Base-by-base conservation (phyloP, 2,797 vertebrate species). In the Hydrophis major region DNA sequence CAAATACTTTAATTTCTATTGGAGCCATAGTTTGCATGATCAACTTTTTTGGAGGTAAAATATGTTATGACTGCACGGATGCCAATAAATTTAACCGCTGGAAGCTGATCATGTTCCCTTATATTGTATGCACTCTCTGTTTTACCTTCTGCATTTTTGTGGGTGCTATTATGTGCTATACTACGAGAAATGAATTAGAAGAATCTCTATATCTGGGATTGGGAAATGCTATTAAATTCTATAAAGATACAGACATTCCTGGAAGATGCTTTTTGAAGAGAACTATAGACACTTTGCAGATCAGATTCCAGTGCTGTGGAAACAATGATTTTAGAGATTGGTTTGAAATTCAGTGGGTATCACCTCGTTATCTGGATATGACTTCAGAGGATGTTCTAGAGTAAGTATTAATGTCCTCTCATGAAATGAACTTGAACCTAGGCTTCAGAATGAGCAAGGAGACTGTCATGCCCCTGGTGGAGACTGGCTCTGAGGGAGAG, bases 321-420 rank as follows among this genome's bases (percentile, higher is more conserved):
- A 99, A 99, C 96, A 98, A 97, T 12, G 98, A 98, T 89, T 98
- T 98, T 91, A 98, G 97, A 95, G 99, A 99, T 97, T 99, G 99
- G 99, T 99, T 99, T 96, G 98, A 98, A 95, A 98, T 99, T 94
- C 99, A 99, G 97, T 99, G 99, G 99, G 97, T 99, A 94, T 99
- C 99, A 95, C 97, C 95, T 95, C 98, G 98, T 37, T 99, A 99
- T 61, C 96, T 99, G 97, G 98, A 99, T 94, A 98, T 98, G 98
- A 98, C 98, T 95, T 97, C 98, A 53, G 98, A 97, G 93, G 98
- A 99, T 13, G 98, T 99, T 95, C 86, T 96, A 86, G 98, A 99
- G 99, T 99, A 98, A 99, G 98, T 99, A 96, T 93, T 92, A 61
- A 88, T 50, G 25, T 25, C 3, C 60, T 63, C 14, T 27, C 55